Conservation (phyloP, 2,113 vertebrate species). For the Axis porcinus region DNA sequence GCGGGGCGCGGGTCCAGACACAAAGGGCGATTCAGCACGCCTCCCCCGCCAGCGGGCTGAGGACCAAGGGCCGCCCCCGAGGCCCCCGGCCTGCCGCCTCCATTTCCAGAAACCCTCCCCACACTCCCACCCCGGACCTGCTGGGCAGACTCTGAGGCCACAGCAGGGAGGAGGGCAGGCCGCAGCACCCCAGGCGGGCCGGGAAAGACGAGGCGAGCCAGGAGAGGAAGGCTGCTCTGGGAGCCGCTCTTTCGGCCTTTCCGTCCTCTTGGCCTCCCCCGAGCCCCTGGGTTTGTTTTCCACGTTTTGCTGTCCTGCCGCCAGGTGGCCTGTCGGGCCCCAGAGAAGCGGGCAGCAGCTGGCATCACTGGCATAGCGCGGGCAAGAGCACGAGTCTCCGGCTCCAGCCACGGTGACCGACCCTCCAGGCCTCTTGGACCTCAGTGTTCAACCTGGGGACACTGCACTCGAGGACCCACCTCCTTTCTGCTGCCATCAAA, state of each 20-base stretch:
- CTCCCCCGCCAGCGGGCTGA: not conserved
- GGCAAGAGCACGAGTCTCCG: not conserved
- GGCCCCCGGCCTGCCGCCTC: not conserved
- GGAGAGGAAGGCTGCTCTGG: not conserved
- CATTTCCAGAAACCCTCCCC: not conserved
- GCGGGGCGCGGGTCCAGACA: not conserved
- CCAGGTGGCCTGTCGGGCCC: not conserved
- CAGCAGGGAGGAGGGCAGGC: not conserved
- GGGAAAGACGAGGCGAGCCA: not conserved
- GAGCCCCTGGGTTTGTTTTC: not conserved
- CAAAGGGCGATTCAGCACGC: not conserved
- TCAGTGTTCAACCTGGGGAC: not conserved
- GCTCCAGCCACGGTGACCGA: accelerated
- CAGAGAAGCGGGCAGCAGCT: accelerated
- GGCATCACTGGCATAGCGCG: accelerated
- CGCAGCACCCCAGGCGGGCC: not conserved
- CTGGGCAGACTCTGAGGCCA: not conserved
- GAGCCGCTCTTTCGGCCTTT: not conserved
- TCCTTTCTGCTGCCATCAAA: too few relatives aligned
- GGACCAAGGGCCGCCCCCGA: not conserved
- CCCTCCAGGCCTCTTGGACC: not conserved
- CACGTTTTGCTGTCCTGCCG: not conserved
- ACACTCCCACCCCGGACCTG: not conserved
- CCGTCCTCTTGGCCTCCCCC: not conserved
- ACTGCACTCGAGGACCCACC: accelerated